phyloP scores from a whole-genome alignment of 2,113 vertebrate species.

The Bolborhynchus lineola region DNA sequence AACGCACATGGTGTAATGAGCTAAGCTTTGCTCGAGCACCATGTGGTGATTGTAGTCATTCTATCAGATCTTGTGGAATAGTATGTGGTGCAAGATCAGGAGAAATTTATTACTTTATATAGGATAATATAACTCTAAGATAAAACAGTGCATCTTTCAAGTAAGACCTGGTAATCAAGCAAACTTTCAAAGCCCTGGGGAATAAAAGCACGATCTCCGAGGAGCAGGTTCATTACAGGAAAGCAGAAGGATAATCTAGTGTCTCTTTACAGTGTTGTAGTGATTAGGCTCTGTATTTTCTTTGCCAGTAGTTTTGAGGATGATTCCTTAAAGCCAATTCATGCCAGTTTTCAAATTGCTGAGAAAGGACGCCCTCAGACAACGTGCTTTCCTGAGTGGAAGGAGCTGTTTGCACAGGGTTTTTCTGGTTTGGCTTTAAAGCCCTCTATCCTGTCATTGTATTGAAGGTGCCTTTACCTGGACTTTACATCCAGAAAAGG shows the following conservation, averaged over 20 bases:
- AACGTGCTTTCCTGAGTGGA: not conserved
- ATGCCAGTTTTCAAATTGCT: not conserved
- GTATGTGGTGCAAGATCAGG: not conserved
- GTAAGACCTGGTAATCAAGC: not conserved
- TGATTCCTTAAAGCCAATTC: not conserved
- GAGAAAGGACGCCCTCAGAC: not conserved
- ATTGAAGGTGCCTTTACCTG: not conserved
- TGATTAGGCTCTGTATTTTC: not conserved
- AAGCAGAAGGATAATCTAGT: not conserved
- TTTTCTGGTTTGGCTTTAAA: not conserved
- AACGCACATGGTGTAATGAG: rapidly evolving
- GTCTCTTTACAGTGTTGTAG: not conserved
- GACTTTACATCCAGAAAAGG: not conserved
- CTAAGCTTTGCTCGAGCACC: not conserved
- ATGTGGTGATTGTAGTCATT: not conserved
- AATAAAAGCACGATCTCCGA: not conserved
- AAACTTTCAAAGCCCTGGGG: not conserved
- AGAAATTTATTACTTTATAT: not conserved
- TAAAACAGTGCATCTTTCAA: not conserved
- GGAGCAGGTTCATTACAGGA: not conserved
- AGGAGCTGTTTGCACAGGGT: not conserved
- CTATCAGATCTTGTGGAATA: not conserved
- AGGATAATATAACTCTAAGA: not conserved
- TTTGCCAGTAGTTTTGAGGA: not conserved
- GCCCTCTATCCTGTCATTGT: not conserved